These are phyloP conservation scores for Paramuricea clavata DNA, from an alignment of 92 coral and sea anemone genomes.

Conservation along the genomic window DNA sequence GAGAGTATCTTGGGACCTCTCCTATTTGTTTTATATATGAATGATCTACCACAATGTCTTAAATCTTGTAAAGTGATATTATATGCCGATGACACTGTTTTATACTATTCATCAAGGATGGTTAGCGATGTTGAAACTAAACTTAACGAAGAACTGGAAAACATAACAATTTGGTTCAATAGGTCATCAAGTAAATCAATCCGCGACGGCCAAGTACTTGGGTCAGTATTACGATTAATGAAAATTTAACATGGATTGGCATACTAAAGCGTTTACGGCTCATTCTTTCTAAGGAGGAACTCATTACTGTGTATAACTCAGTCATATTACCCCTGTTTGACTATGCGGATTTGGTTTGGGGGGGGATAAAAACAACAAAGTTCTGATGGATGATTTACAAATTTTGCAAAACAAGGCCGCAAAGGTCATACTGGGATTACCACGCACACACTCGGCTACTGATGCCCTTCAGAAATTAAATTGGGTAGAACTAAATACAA, in stretches of 20 bases:
- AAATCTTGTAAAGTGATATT: conserved; percentile 21
- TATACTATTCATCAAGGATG: conserved; percentile 19
- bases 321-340: too few species aligned
- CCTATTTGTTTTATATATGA: conserved; percentile 32
- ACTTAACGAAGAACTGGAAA: conserved; percentile 12
- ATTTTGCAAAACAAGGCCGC: too few species aligned
- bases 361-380: too few species aligned
- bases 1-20: conserved; percentile 28
- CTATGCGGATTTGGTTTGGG: too few species aligned
- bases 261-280: too few species aligned
- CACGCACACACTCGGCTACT: too few species aligned
- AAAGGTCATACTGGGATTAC: too few species aligned
- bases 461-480: too few species aligned
- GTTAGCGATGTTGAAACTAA: conserved; percentile 16
- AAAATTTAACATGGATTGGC: not conserved
- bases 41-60: conserved; percentile 21
- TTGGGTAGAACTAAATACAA: too few species aligned
- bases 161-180: conserved; percentile 4
- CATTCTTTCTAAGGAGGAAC: too few species aligned
- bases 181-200: not conserved
- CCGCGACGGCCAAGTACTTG: not conserved
- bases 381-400: too few species aligned
- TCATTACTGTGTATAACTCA: too few species aligned
- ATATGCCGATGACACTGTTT: conserved; percentile 33
- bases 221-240: not conserved